Evolutionary conservation across 2,797 vertebrate genomes (phyloP).

Genomic region (Sebastes wilsoni): DNA sequence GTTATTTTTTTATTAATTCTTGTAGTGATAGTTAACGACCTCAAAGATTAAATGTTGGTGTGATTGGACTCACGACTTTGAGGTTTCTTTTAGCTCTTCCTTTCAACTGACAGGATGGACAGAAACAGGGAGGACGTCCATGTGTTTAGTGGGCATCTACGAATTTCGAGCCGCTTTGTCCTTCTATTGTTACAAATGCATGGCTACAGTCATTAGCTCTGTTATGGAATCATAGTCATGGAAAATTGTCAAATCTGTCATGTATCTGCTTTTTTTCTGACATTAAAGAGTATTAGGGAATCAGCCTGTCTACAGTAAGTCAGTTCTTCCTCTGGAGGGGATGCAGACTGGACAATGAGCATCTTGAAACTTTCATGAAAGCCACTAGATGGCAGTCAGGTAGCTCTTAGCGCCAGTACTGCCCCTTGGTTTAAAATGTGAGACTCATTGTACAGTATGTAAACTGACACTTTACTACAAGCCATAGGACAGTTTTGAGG

Average conservation of each 20-base stretch:
- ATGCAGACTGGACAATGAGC: neutral
- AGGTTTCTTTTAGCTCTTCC: too few relatives aligned
- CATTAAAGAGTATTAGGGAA: neutral
- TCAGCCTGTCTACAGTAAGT: neutral
- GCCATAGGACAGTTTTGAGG: neutral
- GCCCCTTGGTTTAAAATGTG: neutral
- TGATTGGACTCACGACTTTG: neutral
- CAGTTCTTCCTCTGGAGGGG: neutral
- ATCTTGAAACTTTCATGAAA: neutral
- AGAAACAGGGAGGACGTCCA: neutral
- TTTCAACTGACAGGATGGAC: neutral
- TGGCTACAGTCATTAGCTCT: neutral
- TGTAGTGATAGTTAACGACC: slow-evolving; percentile 53
- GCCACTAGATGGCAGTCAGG: slow-evolving; percentile 60
- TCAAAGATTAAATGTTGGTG: slow-evolving; percentile 16
- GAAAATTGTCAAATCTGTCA: neutral
- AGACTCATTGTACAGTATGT: neutral
- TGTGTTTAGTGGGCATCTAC: too few relatives aligned
- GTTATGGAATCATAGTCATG: neutral
- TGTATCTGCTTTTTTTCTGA: neutral
- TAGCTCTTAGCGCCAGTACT: neutral
- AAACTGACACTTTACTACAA: neutral
- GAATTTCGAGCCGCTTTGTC: neutral
- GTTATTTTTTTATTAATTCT: slow-evolving; percentile 26
- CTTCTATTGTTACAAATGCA: neutral